These are phyloP conservation scores for Drosophila teissieri DNA, from an alignment of 1,140 invertebrate species.

Conservation along the genomic window DNA sequence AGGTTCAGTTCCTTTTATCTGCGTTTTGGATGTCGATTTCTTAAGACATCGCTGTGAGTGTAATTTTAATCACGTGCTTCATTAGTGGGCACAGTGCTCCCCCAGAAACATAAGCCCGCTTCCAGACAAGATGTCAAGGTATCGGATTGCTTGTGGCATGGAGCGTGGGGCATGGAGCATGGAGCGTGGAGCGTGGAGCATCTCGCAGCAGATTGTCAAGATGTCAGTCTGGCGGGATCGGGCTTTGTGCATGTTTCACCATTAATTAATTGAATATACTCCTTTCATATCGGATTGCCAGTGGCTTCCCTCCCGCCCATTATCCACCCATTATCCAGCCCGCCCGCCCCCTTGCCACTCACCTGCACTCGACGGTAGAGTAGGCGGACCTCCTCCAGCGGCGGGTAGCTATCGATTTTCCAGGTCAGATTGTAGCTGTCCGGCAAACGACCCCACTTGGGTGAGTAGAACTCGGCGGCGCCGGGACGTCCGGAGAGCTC, in stretches of 20 bases:
- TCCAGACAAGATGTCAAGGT: constrained; percentile 4
- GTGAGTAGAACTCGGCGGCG: constrained; percentile 87
- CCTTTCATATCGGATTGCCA: constrained; percentile 46
- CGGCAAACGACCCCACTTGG: constrained; percentile 86
- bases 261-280: constrained; percentile 47
- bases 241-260: constrained; percentile 31
- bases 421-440: constrained; percentile 87
- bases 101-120: not conserved
- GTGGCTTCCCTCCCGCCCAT: constrained; percentile 2
- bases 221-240: constrained; percentile 32
- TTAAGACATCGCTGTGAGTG: constrained; percentile 24
- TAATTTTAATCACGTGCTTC: constrained; percentile 69
- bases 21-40: constrained; percentile 22
- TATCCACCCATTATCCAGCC: not conserved
- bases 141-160: constrained; percentile 14
- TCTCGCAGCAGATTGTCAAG: constrained; percentile 25
- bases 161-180: not conserved
- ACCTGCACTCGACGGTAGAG: constrained; percentile 88
- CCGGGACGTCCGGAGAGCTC: constrained; percentile 88
- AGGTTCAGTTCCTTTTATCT: constrained; percentile 19
- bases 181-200: not conserved
- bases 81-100: constrained; percentile 46
- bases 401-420: constrained; percentile 88
- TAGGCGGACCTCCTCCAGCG: constrained; percentile 87
- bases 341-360: constrained; percentile 55